Evolutionary conservation across 2,113 vertebrate genomes (phyloP), one percentile per base, ranked within the genome.

Genomic region (Egretta garzetta): DNA sequence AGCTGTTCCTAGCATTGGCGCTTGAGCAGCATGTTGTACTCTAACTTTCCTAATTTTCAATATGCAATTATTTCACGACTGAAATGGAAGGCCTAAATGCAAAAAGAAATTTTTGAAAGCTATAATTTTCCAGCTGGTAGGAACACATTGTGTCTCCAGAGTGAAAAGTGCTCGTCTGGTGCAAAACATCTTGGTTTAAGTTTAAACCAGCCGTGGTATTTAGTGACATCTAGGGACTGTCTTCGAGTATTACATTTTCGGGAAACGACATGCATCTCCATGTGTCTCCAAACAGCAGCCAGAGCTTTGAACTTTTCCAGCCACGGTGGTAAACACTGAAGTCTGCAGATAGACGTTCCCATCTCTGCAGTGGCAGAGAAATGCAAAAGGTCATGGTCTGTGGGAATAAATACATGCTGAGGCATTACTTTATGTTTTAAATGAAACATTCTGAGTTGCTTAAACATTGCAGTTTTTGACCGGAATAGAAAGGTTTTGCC

Each of bases 211-310:
- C 26, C 49, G 3, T 87, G 96, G 96, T 95, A 73, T 97, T 97
- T 55, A 97, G 96, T 96, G 98, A 97, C 98, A 98, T 97, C 98
- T 98, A 98, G 97, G 95, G 98, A 95, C 88, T 52, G 26, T 33
- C 56, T 79, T 53, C 0, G 13, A 92, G 92, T 56, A 96, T 30
- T 97, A 55, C 98, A 98, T 6, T 17, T 80, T 62, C 43, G 83
- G 79, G 79, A 89, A 92, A 35, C 5, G 0, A 11, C 43, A 6
- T 14, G 7, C 12, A 4, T 43, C n/a, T 32, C 26, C 43, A 1
- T 2, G 17, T 5, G 19, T 19, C 23, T 68, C 28, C 53, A 18
- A 41, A 12, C 9, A 14, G 23, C 60, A 62, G 4, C 32, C 19
- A 37, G 39, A 56, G 14, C 12, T n/a, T 41, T 33, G 56, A 77